phyloP scores from a whole-genome alignment of 2,113 vertebrate genomes.

The Centropus unirufus region DNA sequence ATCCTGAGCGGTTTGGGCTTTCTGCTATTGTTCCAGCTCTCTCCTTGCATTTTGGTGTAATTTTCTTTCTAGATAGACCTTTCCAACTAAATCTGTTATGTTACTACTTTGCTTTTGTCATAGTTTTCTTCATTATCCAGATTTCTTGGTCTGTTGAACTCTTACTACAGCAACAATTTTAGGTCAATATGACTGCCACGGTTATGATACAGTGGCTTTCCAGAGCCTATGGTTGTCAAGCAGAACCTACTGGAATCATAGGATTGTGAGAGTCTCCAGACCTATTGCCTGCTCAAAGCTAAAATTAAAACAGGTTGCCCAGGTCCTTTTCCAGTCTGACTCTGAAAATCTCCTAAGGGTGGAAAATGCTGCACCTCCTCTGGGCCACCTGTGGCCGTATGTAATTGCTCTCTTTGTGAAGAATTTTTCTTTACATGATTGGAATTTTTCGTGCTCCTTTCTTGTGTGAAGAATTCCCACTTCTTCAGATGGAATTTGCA shows the following conservation, averaged over 20 bases:
- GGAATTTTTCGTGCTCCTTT: neutral
- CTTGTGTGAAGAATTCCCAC: neutral
- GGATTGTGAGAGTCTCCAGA: neutral
- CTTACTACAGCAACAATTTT: neutral
- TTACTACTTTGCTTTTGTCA: neutral
- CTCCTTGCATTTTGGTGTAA: neutral
- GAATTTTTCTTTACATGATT: neutral
- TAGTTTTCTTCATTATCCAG: neutral
- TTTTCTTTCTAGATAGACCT: neutral
- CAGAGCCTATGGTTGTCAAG: neutral
- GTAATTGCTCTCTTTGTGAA: neutral
- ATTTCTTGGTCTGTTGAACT: neutral
- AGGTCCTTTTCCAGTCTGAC: neutral
- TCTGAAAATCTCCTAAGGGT: neutral
- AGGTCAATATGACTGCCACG: neutral
- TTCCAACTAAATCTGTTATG: neutral
- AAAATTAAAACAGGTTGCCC: neutral
- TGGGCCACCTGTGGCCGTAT: neutral
- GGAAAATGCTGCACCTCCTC: neutral
- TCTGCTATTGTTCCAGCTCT: neutral
- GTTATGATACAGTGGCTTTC: neutral
- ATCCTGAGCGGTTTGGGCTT: neutral
- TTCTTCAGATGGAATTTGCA: neutral
- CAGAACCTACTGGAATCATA: neutral
- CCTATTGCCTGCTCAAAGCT: neutral